These are phyloP conservation scores for Suncus etruscus DNA, from an alignment of 2,113 vertebrate genomes.

Conservation along the genomic window DNA sequence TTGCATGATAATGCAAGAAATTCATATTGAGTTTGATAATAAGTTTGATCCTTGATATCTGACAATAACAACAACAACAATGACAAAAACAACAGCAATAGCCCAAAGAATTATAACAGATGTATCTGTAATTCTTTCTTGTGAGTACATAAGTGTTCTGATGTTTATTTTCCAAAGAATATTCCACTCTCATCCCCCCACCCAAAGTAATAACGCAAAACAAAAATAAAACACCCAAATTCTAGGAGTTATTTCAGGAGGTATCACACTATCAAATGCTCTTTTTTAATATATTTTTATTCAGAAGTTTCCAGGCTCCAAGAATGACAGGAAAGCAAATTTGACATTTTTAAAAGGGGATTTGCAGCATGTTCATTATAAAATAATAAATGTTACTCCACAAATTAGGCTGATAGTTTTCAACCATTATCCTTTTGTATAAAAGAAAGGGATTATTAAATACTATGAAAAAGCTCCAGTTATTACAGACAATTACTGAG, in stretches of 20 bases:
- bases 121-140: slow-evolving; percentile 24
- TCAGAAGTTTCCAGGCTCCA: neutral
- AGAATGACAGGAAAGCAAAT: neutral
- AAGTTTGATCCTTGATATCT: neutral
- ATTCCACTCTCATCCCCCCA: neutral
- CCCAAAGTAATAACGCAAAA: neutral
- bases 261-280: neutral
- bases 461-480: neutral
- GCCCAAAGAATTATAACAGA: neutral
- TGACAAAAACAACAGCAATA: neutral
- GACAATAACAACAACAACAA: neutral
- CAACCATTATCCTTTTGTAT: slow-evolving; percentile 13
- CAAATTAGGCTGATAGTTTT: slow-evolving; percentile 32
- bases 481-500: neutral
- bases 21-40: too few species aligned
- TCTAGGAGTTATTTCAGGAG: neutral
- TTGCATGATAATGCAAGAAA: too few species aligned
- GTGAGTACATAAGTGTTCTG: slow-evolving; percentile 11
- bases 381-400: slow-evolving; percentile 9
- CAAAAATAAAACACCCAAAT: neutral
- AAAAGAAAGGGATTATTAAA: slow-evolving; percentile 14
- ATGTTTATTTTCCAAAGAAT: neutral
- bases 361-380: neutral
- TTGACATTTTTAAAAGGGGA: neutral
- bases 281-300: neutral